A percentile compares a stretch with the other conserved stretches of the same genome.
These are phyloP conservation scores for Pogoniulus pusillus DNA, from an alignment of 2,797 vertebrate genomes.

Conservation along the genomic window DNA sequence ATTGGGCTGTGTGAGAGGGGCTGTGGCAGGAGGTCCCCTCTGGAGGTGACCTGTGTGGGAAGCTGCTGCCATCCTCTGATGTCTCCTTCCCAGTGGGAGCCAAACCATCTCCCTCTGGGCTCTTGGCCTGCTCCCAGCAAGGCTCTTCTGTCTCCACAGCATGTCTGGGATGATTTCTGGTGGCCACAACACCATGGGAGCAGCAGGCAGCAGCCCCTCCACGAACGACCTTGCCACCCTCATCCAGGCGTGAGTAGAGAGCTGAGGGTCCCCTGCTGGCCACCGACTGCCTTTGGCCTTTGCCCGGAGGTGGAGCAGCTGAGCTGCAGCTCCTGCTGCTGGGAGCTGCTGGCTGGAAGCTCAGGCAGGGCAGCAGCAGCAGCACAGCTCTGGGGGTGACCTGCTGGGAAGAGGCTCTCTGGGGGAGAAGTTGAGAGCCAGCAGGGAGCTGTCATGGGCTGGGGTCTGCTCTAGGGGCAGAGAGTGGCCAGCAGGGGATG, in stretches of 20 bases:
- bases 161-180: constrained; percentile 98
- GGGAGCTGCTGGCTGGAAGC: neutral
- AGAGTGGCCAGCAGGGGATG: too few relatives aligned
- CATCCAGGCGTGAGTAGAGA: constrained; percentile 91
- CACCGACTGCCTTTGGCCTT: neutral
- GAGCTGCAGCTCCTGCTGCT: too few relatives aligned
- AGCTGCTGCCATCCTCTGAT: accelerated
- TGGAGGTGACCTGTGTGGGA: neutral
- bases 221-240: constrained; percentile 90
- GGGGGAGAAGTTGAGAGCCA: too few relatives aligned
- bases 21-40: neutral
- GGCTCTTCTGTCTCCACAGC: constrained; percentile 60
- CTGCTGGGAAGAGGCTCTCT: neutral
- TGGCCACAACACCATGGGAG: constrained; percentile 80
- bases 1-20: too few relatives aligned
- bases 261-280: neutral
- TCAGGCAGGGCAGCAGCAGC: too few relatives aligned
- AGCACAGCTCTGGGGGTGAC: neutral
- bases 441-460: too few relatives aligned
- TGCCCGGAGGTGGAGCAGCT: too few relatives aligned
- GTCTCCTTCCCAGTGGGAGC: neutral
- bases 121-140: neutral
- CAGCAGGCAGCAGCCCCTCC: constrained; percentile 68
- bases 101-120: neutral
- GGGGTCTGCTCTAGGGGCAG: too few relatives aligned